These are phyloP conservation scores for Amia ocellicauda DNA, from an alignment of 2,113 vertebrate species.

Conservation along the genomic window DNA sequence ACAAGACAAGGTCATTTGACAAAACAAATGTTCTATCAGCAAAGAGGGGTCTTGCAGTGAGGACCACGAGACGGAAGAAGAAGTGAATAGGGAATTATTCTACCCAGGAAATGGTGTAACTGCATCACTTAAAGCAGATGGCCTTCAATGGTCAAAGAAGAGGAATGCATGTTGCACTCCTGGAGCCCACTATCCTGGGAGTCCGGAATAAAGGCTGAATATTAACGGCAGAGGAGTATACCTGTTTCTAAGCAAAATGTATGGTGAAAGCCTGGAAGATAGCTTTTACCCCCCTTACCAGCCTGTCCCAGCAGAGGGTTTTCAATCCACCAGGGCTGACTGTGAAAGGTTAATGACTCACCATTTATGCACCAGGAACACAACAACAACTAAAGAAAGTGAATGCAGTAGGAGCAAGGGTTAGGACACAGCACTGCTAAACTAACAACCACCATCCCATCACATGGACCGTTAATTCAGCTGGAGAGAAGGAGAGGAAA, in stretches of 20 bases:
- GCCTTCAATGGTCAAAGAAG: background rate
- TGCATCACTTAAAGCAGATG: constrained; percentile 14
- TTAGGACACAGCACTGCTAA: background rate
- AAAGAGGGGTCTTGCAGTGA: background rate
- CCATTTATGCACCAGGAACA: background rate
- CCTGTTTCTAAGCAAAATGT: background rate
- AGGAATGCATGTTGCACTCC: constrained; percentile 12
- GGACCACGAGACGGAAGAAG: background rate
- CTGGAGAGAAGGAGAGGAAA: too few species aligned
- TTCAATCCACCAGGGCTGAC: background rate
- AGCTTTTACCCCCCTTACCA: background rate
- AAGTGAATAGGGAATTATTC: background rate
- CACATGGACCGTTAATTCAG: too few species aligned
- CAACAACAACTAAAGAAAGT: background rate
- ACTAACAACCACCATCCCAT: too few species aligned
- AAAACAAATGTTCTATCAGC: background rate
- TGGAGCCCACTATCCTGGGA: background rate
- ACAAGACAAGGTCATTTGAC: background rate
- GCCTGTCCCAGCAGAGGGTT: background rate
- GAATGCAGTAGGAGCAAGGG: background rate
- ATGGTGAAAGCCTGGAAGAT: background rate
- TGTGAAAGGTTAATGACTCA: constrained; percentile 2
- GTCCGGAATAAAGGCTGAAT: background rate
- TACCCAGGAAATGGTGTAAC: constrained; percentile 2
- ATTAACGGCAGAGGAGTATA: background rate